These are phyloP conservation scores for Heliothis peltigera DNA, from an alignment of 2,888 invertebrate species.

Conservation along the genomic window DNA sequence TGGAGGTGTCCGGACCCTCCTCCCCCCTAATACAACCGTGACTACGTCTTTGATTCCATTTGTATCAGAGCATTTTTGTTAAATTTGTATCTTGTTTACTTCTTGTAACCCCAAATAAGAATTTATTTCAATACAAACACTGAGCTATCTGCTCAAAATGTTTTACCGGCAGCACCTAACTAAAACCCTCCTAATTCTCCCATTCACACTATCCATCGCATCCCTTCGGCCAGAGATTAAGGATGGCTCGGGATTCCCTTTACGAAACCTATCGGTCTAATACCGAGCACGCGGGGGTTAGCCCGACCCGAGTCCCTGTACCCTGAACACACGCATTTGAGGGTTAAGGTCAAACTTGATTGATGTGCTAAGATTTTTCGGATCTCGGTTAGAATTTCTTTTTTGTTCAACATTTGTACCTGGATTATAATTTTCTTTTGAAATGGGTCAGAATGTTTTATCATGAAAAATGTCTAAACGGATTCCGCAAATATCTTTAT, in stretches of 20 bases:
- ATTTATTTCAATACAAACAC: constrained; percentile 14
- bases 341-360: constrained; percentile 40
- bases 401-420: background rate
- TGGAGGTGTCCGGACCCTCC: too few species aligned
- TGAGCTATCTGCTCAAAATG: constrained; percentile 21
- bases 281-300: constrained; percentile 20
- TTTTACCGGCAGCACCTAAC: constrained; percentile 11
- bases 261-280: constrained; percentile 43
- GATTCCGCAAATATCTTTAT: too few species aligned
- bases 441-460: constrained; percentile 1
- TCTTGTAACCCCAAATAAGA: background rate
- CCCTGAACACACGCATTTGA: constrained; percentile 26
- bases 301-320: constrained; percentile 28
- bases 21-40: too few species aligned
- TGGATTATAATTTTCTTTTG: background rate
- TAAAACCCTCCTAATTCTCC: constrained; percentile 23
- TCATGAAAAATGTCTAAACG: background rate
- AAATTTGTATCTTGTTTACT: too few species aligned
- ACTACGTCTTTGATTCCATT: too few species aligned
- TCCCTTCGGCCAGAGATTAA: constrained; percentile 35
- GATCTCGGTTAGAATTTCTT: constrained; percentile 3
- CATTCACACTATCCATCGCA: constrained; percentile 12
- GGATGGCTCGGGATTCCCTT: constrained; percentile 25
- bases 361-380: constrained; percentile 6
- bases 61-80: too few species aligned